Percentiles rank a stretch among this genome's conserved stretches.
Conservation (phyloP, 1,140 invertebrate species). For the Whitmania pigra region DNA sequence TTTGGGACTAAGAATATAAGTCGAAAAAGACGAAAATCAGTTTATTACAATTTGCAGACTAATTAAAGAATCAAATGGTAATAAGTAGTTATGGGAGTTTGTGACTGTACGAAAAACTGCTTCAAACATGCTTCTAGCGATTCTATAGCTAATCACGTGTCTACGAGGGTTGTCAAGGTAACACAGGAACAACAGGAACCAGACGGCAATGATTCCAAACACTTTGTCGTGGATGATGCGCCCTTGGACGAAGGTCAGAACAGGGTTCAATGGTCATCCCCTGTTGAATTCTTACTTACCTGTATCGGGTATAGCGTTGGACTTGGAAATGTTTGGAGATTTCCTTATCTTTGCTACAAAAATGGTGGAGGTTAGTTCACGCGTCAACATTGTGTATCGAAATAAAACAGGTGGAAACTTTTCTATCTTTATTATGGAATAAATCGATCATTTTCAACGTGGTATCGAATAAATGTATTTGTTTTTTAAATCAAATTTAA, state of each 20-base stretch:
- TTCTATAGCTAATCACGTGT: neutral
- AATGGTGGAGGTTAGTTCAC: conserved; percentile 38
- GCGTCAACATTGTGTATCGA: conserved; percentile 7
- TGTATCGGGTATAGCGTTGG: conserved; percentile 41
- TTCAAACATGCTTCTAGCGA: neutral
- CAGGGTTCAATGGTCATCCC: conserved; percentile 36
- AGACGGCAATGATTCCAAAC: neutral
- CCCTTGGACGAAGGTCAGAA: conserved; percentile 23
- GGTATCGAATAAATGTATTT: no score
- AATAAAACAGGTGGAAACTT: no score
- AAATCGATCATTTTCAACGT: no score
- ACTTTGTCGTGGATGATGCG: neutral
- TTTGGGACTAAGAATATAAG: no score
- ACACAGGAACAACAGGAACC: neutral
- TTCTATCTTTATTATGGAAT: no score
- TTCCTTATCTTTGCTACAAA: conserved; percentile 43
- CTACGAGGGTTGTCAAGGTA: neutral
- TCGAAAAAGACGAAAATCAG: no score
- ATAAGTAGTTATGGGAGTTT: conserved; percentile 5
- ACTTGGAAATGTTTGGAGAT: conserved; percentile 44
- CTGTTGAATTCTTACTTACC: conserved; percentile 39
- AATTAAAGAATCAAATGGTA: no score
- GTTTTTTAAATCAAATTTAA: no score
- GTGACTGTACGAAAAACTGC: neutral
- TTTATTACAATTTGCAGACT: no score